Base-by-base conservation (phyloP, 2,797 vertebrate species). In the Enteromius trimaculatus region DNA sequence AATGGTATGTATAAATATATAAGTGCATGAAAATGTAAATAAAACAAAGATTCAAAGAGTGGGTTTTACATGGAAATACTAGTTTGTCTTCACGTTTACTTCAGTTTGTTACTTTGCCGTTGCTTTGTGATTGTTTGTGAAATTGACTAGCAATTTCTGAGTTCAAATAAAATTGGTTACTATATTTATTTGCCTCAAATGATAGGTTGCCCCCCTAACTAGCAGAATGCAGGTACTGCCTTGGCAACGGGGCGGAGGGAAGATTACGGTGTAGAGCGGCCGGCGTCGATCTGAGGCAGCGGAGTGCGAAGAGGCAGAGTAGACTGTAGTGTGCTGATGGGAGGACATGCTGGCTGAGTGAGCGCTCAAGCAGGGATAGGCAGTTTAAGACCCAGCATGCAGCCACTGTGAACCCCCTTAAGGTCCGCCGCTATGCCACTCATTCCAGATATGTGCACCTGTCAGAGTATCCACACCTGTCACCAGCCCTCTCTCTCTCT, bases 361-460 rank as follows among this genome's bases (percentile, higher is more conserved):
- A 91, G 91, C 90, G 88, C 90, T 89, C 89, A 85, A 88, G 86
- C 89, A 78, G 84, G 90, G 92, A 92, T 94, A 89, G 92, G 94
- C 91, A 94, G 89, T 93, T 94, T 88, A 92, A 88, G 91, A 92
- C 90, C 89, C 90, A 89, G 94, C 90, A 87, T 87, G 92, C 90
- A 92, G 92, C 86, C 91, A 86, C 87, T 88, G 81, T 70, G 78
- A 85, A 76, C 68, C 75, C 79, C 69, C 90, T 85, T 87, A 85
- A 87, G 84, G 86, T 85, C 85, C 80, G 80, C 89, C 87, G 91
- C 92, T 93, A 93, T 94, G 92, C 92, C 90, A 92, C 91, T 94
- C 91, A 95, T 94, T 92, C 90, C 85, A 94, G 92, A 90, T 90
- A 96, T 94, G 90, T 76, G 89, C 92, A 95, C 93, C 94, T 96